Percentiles rank a stretch among this genome's conserved stretches.
phyloP scores from a whole-genome alignment of 1,140 invertebrate species.

The Muscidifurax raptorellus region DNA sequence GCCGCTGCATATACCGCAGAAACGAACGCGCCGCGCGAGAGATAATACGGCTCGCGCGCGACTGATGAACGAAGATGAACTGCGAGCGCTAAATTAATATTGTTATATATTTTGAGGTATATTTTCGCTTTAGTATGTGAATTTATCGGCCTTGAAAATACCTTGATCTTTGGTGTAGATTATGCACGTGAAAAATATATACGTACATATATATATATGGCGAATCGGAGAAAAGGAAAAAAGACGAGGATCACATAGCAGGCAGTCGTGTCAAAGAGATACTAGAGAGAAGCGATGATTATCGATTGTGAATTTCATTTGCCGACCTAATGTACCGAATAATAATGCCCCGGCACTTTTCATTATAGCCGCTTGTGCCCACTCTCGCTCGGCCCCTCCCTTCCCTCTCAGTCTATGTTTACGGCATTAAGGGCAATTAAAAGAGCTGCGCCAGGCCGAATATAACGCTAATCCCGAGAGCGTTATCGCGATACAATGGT shows the following conservation, averaged over 20 bases:
- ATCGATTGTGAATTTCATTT: slow-evolving; percentile 74
- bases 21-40: background rate
- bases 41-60: slow-evolving; percentile 14
- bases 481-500: slow-evolving; percentile 64
- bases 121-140: too few species aligned
- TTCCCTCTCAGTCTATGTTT: slow-evolving; percentile 57
- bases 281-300: slow-evolving; percentile 59
- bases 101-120: background rate
- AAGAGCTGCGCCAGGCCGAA: slow-evolving; percentile 61
- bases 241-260: background rate
- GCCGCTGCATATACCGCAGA: background rate
- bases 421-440: slow-evolving; percentile 72
- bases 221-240: too few species aligned
- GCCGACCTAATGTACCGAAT: slow-evolving; percentile 73
- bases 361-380: slow-evolving; percentile 63
- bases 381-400: background rate
- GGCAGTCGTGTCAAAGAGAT: background rate
- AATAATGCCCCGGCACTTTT: slow-evolving; percentile 71
- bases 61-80: slow-evolving; percentile 8
- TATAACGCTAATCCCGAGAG: slow-evolving; percentile 64
- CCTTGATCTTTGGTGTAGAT: too few species aligned
- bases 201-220: too few species aligned
- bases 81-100: background rate
- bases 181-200: too few species aligned
- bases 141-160: too few species aligned